phyloP scores from a whole-genome alignment of 2,113 vertebrate species.

The Laterallus jamaicensis region DNA sequence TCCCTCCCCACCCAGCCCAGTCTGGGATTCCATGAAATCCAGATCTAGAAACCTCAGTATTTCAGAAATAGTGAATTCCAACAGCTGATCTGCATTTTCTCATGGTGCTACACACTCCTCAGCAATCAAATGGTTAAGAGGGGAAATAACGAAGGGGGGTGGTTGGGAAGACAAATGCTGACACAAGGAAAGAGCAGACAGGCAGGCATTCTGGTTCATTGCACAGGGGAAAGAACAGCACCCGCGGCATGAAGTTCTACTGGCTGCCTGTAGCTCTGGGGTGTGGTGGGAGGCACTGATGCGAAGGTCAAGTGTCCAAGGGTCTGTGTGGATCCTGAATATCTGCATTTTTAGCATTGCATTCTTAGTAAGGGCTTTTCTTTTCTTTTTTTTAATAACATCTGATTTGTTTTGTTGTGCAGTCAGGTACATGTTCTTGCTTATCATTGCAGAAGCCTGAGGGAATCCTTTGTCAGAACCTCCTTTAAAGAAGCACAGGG shows the following conservation, averaged over 20 bases:
- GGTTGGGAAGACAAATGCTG: not conserved
- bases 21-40: not conserved
- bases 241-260: not conserved
- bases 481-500: not conserved
- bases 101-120: not conserved
- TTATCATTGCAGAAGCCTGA: not conserved
- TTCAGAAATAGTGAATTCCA: not conserved
- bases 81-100: not conserved
- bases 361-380: not conserved
- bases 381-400: not conserved
- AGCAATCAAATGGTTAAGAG: not conserved
- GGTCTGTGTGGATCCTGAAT: not conserved
- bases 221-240: not conserved
- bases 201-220: not conserved
- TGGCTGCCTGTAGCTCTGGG: not conserved
- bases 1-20: no score
- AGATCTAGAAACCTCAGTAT: not conserved
- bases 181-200: not conserved
- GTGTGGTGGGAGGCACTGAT: not conserved
- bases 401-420: not conserved
- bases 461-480: not conserved
- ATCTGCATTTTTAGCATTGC: constrained; percentile 35
- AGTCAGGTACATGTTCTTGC: not conserved
- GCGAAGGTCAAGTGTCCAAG: not conserved
- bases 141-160: not conserved